phyloP scores from a whole-genome alignment of 1,140 invertebrate genomes.

The Amyelois transitella region DNA sequence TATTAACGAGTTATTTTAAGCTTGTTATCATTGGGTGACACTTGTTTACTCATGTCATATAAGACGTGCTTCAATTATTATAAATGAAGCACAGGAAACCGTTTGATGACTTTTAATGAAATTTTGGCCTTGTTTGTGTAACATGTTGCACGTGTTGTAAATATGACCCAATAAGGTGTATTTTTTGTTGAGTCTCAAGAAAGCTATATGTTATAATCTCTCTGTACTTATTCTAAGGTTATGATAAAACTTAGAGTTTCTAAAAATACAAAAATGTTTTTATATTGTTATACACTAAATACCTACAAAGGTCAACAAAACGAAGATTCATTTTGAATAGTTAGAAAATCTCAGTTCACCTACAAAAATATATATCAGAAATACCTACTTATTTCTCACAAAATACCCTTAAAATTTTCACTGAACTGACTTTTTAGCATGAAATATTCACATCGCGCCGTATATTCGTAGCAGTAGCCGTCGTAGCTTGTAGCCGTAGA shows the following conservation, averaged over 20 bases:
- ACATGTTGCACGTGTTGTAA: background rate
- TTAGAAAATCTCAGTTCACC: background rate
- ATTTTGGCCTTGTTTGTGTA: background rate
- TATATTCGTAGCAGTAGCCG: background rate
- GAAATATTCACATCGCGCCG: background rate
- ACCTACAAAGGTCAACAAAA: too few relatives aligned
- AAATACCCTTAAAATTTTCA: background rate
- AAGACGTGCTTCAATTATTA: background rate
- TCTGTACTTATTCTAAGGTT: too few relatives aligned
- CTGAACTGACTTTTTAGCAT: background rate
- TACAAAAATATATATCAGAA: background rate
- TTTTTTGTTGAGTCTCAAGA: too few relatives aligned
- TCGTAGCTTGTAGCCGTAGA: background rate
- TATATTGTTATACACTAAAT: too few relatives aligned
- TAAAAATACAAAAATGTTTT: too few relatives aligned
- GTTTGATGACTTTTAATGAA: background rate
- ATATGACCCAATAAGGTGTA: too few relatives aligned
- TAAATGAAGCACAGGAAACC: background rate
- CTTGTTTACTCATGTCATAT: background rate
- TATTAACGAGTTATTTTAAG: slow-evolving; percentile 17
- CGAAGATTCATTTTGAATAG: too few relatives aligned
- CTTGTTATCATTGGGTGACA: too few relatives aligned
- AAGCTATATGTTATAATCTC: too few relatives aligned
- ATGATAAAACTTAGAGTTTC: too few relatives aligned
- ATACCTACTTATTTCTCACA: background rate